Conservation (phyloP, 1,140 invertebrate genomes). For the Formica selysi region DNA sequence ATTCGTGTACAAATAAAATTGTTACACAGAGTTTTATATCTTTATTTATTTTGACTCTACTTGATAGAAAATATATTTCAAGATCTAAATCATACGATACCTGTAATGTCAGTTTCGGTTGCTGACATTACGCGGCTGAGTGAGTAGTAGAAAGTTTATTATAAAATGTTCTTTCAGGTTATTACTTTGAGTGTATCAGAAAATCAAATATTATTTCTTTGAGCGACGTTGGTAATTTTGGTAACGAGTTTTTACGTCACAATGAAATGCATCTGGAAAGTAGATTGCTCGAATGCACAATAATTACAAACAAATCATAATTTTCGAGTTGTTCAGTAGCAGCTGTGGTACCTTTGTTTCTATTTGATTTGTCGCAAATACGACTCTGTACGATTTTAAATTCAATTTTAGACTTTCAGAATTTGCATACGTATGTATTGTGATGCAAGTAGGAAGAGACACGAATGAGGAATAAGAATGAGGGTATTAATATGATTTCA, state of each 20-base stretch:
- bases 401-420: neutral
- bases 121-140: conserved; percentile 40
- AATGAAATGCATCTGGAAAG: neutral
- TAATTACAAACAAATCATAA: conserved; percentile 1
- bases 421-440: neutral
- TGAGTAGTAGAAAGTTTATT: conserved; percentile 67
- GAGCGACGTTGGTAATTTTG: conserved; percentile 30
- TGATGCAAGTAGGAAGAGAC: neutral
- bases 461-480: conserved; percentile 9
- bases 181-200: conserved; percentile 41
- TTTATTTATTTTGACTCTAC: neutral
- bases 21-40: neutral
- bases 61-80: conserved; percentile 16
- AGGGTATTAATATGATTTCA: neutral
- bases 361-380: neutral
- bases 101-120: conserved; percentile 23
- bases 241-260: conserved; percentile 30
- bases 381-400: neutral
- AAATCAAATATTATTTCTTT: conserved; percentile 56
- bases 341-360: neutral
- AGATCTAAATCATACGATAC: neutral
- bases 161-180: conserved; percentile 41
- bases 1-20: neutral
- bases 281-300: neutral
- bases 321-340: neutral